phyloP scores from a whole-genome alignment of 2,888 invertebrate genomes.

The Elysia crispata region DNA sequence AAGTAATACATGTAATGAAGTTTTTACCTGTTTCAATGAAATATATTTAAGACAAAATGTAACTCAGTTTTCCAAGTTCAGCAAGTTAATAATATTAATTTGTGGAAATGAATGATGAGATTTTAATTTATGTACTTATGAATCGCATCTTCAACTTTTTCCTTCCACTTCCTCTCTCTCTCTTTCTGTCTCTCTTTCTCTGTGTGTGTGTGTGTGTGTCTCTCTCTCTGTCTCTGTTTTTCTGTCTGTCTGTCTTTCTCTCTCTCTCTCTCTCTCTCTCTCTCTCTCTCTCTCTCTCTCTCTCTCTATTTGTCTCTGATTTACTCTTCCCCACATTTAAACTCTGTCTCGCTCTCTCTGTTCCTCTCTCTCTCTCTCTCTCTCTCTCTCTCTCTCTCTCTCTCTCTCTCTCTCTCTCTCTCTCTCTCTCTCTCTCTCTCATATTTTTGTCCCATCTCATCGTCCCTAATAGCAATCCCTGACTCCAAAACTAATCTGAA shows the following conservation, averaged over 20 bases:
- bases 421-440: neutral
- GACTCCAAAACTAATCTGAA: no score
- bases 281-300: neutral
- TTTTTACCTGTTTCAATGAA: no score
- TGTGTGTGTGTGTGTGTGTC: neutral
- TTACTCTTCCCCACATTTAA: neutral
- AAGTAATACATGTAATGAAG: no score
- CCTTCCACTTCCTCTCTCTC: neutral
- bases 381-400: neutral
- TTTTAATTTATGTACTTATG: no score
- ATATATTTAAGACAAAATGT: no score
- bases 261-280: neutral
- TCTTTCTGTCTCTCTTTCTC: constrained; percentile 10
- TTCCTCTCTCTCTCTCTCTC: neutral
- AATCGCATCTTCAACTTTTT: neutral
- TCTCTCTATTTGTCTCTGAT: neutral
- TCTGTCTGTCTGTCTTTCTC: neutral
- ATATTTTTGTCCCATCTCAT: no score
- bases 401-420: constrained; percentile 4
- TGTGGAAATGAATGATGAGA: no score
- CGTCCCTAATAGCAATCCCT: no score
- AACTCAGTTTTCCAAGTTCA: no score
- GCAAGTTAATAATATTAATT: no score
- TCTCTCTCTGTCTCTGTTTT: neutral
- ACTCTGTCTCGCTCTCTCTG: neutral